Percentiles rank a stretch among this genome's conserved stretches.
Conservation (phyloP, 2,888 invertebrate species). For the Sericinus montela region DNA sequence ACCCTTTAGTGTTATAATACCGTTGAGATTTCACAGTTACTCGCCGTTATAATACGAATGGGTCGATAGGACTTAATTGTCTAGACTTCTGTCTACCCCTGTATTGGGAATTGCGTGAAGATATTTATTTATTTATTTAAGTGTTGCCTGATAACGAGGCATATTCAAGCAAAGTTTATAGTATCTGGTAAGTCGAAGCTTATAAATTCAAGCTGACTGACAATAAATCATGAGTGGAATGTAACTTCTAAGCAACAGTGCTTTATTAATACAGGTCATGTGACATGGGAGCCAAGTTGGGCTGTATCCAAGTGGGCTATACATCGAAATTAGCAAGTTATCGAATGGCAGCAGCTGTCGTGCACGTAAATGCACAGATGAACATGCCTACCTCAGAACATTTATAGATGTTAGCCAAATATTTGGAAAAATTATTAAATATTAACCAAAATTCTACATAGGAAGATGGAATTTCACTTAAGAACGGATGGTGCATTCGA, state of each 20-base stretch:
- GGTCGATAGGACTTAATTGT: too few species aligned
- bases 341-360: constrained; percentile 60
- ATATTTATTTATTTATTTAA: too few species aligned
- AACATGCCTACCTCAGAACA: constrained; percentile 42
- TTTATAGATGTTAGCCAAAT: constrained; percentile 22
- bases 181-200: too few species aligned
- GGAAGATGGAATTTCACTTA: constrained; percentile 1
- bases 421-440: constrained; percentile 20
- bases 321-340: constrained; percentile 68
- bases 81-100: too few species aligned
- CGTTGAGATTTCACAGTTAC: too few species aligned
- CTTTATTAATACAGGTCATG: constrained; percentile 60
- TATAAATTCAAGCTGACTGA: constrained; percentile 3
- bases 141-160: too few species aligned
- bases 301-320: constrained; percentile 56
- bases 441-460: background rate
- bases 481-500: background rate
- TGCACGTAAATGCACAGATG: constrained; percentile 23
- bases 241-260: constrained; percentile 32
- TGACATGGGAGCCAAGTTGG: constrained; percentile 66
- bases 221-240: constrained; percentile 20
- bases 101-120: too few species aligned
- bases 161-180: too few species aligned
- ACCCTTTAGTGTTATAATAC: too few species aligned
- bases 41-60: too few species aligned